Percentiles rank a stretch among this genome's conserved stretches.
Conservation (phyloP, 2,113 vertebrate species). For the Pedionomus torquatus region DNA sequence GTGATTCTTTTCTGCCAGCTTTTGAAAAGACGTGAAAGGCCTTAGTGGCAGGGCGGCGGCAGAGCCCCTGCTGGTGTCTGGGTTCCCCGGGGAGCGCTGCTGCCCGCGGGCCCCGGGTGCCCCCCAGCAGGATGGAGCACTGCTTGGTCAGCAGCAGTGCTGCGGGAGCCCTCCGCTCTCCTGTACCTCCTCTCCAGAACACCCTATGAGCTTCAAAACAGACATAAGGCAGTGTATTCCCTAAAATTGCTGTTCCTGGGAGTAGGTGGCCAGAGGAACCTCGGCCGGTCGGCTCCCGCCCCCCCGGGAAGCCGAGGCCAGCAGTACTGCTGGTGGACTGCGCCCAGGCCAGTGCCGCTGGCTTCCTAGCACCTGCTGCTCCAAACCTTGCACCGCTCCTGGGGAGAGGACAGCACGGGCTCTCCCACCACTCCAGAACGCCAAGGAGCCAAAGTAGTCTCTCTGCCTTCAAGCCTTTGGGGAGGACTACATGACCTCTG, state of each 20-base stretch:
- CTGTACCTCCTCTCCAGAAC: accelerated
- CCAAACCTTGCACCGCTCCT: accelerated
- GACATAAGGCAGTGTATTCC: accelerated
- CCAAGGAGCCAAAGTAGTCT: too few relatives aligned
- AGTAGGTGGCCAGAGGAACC: neutral
- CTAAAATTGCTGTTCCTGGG: accelerated
- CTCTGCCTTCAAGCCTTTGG: too few relatives aligned
- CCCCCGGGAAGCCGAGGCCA: too few relatives aligned
- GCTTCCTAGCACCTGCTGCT: too few relatives aligned
- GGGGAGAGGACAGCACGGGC: accelerated
- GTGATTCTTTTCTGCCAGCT: accelerated
- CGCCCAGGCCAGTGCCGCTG: too few relatives aligned
- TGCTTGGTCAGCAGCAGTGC: accelerated
- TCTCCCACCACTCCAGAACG: neutral
- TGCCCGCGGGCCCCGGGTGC: too few relatives aligned
- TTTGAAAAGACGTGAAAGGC: too few relatives aligned
- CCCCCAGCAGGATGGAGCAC: accelerated
- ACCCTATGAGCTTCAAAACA: neutral
- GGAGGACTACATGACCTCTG: neutral
- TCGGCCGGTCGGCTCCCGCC: neutral
- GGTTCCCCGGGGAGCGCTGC: neutral
- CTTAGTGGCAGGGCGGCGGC: accelerated
- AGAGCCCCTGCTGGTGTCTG: neutral
- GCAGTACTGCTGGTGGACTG: accelerated
- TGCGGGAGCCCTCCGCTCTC: neutral